phyloP scores from a whole-genome alignment of 2,888 invertebrate genomes.

The Hydrotaea diabolus region DNA sequence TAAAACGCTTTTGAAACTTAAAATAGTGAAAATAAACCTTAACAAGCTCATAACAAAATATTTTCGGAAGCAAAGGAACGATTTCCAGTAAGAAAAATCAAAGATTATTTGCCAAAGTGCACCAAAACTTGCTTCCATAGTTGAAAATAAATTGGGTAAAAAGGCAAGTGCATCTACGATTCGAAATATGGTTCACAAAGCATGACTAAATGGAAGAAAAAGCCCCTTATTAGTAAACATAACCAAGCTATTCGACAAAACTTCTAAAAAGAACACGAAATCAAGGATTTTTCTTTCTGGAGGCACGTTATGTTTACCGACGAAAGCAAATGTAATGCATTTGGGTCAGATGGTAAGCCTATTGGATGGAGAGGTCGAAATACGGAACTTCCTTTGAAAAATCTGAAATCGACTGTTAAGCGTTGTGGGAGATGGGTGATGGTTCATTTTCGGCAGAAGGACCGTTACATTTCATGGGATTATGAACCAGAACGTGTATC shows the following conservation, averaged over 20 bases:
- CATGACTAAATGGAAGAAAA: conserved; percentile 34
- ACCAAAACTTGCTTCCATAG: background rate
- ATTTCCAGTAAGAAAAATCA: conserved; percentile 13
- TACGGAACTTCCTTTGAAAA: conserved; percentile 27
- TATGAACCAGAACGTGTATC: conserved; percentile 33
- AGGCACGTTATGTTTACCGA: conserved; percentile 34
- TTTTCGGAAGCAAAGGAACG: conserved; percentile 24
- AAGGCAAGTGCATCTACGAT: conserved; percentile 10
- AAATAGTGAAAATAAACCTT: background rate
- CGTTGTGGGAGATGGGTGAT: conserved; percentile 24
- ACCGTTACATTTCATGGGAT: conserved; percentile 21
- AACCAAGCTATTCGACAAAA: too few relatives aligned
- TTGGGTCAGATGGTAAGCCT: conserved; percentile 28
- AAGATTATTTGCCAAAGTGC: background rate
- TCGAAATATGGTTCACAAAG: conserved; percentile 26
- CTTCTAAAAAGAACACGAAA: too few relatives aligned
- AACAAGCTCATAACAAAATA: background rate
- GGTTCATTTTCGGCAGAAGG: conserved; percentile 37
- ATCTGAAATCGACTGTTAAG: conserved; percentile 16
- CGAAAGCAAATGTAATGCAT: conserved; percentile 23
- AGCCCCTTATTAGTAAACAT: background rate
- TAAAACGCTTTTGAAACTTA: background rate
- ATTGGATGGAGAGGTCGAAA: conserved; percentile 23
- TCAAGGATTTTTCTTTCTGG: conserved; percentile 34
- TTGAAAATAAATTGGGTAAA: conserved; percentile 6